Evolutionary conservation across 2,888 invertebrate genomes (phyloP).

Genomic region (Periphyllus acericola): DNA sequence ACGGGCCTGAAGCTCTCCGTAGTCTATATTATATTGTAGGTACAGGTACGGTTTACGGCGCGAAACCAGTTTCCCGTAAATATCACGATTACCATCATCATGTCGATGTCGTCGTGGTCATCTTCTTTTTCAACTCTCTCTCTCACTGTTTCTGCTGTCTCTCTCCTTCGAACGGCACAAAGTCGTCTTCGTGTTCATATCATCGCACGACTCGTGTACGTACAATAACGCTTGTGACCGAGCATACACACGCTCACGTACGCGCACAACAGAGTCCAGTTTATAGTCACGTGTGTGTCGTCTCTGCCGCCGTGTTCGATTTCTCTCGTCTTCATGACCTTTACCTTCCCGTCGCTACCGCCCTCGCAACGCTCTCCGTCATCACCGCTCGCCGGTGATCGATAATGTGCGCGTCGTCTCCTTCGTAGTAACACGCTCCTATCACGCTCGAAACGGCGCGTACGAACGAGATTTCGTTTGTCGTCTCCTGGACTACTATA

Average conservation of each 20-base stretch:
- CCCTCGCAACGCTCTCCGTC: slow-evolving; percentile 22
- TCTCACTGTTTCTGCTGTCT: background rate
- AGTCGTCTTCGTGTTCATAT: slow-evolving; percentile 25
- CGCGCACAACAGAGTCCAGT: background rate
- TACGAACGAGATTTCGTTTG: no score
- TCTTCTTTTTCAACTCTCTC: slow-evolving; percentile 15
- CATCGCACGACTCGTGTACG: slow-evolving; percentile 1
- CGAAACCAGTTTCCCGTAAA: slow-evolving; percentile 59
- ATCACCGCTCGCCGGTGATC: background rate
- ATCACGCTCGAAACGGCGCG: background rate
- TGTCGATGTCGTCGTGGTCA: slow-evolving; percentile 30
- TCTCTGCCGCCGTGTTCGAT: slow-evolving; percentile 13
- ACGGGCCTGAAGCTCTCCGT: slow-evolving; percentile 9
- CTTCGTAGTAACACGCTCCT: background rate
- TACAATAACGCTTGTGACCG: background rate
- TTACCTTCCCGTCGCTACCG: slow-evolving; percentile 28
- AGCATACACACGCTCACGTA: background rate
- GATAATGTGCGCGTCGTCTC: background rate
- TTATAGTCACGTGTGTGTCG: no score
- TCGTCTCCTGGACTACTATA: background rate
- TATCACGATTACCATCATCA: slow-evolving; percentile 44
- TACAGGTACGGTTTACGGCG: background rate
- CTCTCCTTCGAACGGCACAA: background rate
- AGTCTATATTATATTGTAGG: no score
- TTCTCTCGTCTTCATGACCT: slow-evolving; percentile 54